Base-by-base conservation (phyloP, 2,888 invertebrate genomes). In the Drosophila quinaria region DNA sequence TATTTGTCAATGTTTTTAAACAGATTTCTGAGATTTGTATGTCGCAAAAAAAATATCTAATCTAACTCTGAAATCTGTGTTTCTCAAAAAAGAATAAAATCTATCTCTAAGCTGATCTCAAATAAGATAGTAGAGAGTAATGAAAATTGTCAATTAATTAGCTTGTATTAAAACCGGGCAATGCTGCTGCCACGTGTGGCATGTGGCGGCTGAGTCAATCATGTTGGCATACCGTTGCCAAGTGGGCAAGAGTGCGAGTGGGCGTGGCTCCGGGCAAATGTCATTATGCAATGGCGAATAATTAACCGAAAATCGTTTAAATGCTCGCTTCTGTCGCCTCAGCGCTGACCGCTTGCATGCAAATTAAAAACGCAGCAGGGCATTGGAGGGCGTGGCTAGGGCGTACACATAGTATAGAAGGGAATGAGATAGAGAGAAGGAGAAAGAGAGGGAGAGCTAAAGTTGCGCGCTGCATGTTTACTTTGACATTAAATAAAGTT, bases 401-500 rank as follows among this genome's bases (percentile, higher is more conserved):
- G 17, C 17, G n/a, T 19, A 29, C n/a, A 44, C 13, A 44, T 29
- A 31, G 19, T 13, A 17, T 17, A 22, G 69, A 41, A 11, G 11
- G 17, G 17, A 2, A 9, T 15, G 49, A 19, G 39, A 19, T 4
- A 10, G 62, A 39, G 17, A 9, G 63, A 31, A 25, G 39, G 29
- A 11, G 13, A 35, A 19, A 13, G 9, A 6, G 51, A 42, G 13
- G 15, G 13, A n/a, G 35, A 9, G 58, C 44, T 65, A 50, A 83
- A 75, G 72, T 65, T 78, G 78, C 35, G 50, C 39, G 50, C 37
- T 44, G 67, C 58, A 51, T 86, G 76, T 86, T 82, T 89, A 86
- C 83, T 88, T 88, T 88, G 80, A 88, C 83, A 88, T 86, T 86
- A 88, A 86, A 86, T 86, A 83, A 89, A 86, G 90, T 78, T 89